Evolutionary conservation across 2,888 invertebrate species (phyloP), one percentile per base, ranked within the genome.

Genomic region (Auanema freiburgensis): DNA sequence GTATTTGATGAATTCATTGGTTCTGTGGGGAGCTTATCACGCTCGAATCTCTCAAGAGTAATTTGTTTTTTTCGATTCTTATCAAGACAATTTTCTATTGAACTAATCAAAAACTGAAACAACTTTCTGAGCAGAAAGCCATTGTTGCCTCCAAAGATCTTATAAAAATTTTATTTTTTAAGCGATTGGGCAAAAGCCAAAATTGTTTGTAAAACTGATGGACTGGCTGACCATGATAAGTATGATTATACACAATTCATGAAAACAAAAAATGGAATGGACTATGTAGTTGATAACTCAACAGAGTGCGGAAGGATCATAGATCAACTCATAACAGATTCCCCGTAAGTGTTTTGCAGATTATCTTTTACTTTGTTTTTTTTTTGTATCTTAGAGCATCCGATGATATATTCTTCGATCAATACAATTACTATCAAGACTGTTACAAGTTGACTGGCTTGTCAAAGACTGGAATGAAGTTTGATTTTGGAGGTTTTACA

Each of bases 341-440:
- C 51, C 3, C 33, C 43, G 60, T 60, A 24, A 54, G 60, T 60
- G 18, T 54, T 10, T 3, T 25, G n/a, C n/a, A 53, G 24, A 4
- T 53, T 24, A 23, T 25, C 24, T 18, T 24, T 10, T 2, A 10
- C n/a, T 21, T 18, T n/a, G n/a, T n/a, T 8, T 33, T 5, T 33
- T 3, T 33, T 5, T 8, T 33, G 8, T 46, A 6, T 46, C 16
- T 5, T 46, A 16, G 46, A 18, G 16, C 46, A 18, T 18, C 46
- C 3, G 3, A 3, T 46, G 46, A 46, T 10, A 21, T 46, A 3
- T 14, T 3, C 23, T 59, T 68, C 21, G 52, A 70, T 49, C 71
- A 71, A 52, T 79, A 79, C 73, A 78, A 79, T 59, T 79, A 69
- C 66, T 79, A 79, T 50, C 74, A 76, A 61, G 79, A 79, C 50